These are phyloP conservation scores for Smittia aterrima DNA, from an alignment of 2,888 invertebrate genomes.

Conservation along the genomic window DNA sequence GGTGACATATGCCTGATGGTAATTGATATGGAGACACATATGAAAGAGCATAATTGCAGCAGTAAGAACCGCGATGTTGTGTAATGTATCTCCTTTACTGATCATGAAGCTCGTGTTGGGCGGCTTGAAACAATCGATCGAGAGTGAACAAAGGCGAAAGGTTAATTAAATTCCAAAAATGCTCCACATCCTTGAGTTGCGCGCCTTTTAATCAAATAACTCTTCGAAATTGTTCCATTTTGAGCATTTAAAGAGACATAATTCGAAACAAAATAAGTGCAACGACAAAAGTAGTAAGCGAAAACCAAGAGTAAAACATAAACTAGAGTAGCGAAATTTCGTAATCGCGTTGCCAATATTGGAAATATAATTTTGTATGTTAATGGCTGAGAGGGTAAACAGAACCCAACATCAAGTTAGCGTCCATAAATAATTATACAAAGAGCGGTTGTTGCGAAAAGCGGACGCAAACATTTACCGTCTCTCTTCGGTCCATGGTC, in stretches of 20 bases:
- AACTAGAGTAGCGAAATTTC: too few species aligned
- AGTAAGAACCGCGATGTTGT: neutral
- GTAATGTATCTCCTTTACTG: neutral
- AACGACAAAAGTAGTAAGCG: too few species aligned
- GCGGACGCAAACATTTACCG: neutral
- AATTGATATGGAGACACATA: neutral
- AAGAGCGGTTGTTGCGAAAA: neutral
- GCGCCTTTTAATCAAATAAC: neutral
- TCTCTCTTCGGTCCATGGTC: neutral
- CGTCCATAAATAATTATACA: neutral
- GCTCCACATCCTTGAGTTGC: neutral
- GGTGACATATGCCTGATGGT: neutral
- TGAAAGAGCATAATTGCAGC: neutral
- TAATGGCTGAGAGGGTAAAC: neutral
- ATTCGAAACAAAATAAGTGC: too few species aligned
- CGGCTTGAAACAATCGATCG: neutral
- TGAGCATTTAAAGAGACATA: constrained; percentile 1
- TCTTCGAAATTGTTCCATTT: neutral
- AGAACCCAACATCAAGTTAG: neutral
- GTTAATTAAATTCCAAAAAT: constrained; percentile 5
- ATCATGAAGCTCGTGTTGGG: neutral
- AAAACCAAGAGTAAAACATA: too few species aligned
- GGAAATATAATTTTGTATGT: too few species aligned
- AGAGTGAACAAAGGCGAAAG: neutral
- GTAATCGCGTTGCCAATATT: too few species aligned